Percentiles rank a stretch among this genome's conserved stretches.
Evolutionary conservation across 2,113 vertebrate genomes (phyloP).

Genomic region (Plecturocebus donacophilus): DNA sequence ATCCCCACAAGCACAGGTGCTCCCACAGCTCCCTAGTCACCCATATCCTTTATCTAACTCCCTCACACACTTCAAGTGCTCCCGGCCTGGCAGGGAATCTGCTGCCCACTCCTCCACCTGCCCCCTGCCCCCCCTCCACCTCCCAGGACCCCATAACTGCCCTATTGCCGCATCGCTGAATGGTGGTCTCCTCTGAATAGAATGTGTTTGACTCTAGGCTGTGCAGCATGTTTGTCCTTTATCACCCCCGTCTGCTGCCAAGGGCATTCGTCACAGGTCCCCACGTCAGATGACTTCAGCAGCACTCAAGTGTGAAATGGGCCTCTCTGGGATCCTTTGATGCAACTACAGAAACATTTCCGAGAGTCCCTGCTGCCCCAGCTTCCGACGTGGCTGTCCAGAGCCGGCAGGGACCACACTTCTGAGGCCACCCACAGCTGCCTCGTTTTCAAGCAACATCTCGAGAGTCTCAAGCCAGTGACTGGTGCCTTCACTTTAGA

Average conservation of each 20-base stretch:
- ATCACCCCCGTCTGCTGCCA: not conserved
- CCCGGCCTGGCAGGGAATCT: not conserved
- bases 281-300: not conserved
- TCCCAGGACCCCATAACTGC: too few relatives aligned
- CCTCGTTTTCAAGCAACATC: not conserved
- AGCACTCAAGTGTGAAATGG: not conserved
- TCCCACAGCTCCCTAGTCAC: not conserved
- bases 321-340: not conserved
- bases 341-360: not conserved
- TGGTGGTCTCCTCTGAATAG: not conserved
- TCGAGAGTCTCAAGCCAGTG: too few relatives aligned
- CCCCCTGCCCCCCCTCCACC: not conserved
- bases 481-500: accelerated
- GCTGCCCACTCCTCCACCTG: not conserved
- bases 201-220: not conserved
- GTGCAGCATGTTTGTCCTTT: not conserved
- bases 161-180: not conserved
- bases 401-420: too few relatives aligned
- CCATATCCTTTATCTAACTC: too few relatives aligned
- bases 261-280: not conserved
- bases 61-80: not conserved
- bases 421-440: not conserved
- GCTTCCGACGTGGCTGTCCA: too few relatives aligned
- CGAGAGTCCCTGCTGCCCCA: not conserved
- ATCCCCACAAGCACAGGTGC: not conserved